Evolutionary conservation across 2,797 vertebrate genomes (phyloP).

Genomic region (Chlorospingus semifuscus): DNA sequence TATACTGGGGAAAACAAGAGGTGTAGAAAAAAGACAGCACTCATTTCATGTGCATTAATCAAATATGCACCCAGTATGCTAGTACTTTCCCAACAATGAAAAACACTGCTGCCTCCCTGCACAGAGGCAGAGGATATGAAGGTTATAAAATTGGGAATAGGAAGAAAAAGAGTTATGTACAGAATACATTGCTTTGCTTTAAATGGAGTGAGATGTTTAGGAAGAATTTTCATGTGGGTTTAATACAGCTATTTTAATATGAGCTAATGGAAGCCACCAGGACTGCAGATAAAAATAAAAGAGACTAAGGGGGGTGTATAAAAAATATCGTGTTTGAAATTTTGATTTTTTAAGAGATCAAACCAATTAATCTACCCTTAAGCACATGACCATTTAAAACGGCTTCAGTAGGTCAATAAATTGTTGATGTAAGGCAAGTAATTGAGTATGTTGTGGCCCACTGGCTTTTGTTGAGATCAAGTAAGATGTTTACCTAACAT

Average conservation of each 20-base stretch:
- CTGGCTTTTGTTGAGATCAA: not conserved
- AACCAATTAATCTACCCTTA: not conserved
- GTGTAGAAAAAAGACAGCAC: not conserved
- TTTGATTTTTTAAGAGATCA: not conserved
- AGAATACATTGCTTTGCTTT: not conserved
- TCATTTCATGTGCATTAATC: not conserved
- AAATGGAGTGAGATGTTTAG: not conserved
- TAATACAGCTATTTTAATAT: not conserved
- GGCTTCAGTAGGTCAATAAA: not conserved
- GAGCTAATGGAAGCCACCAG: not conserved
- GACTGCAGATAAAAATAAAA: not conserved
- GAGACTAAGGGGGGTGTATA: not conserved
- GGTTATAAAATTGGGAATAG: not conserved
- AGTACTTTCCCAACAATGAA: not conserved
- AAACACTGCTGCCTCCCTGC: not conserved
- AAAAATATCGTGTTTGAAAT: not conserved
- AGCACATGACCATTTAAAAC: not conserved
- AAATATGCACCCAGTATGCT: not conserved
- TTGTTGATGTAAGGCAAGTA: not conserved
- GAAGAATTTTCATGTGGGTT: not conserved
- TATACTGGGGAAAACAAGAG: not conserved
- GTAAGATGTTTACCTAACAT: not conserved
- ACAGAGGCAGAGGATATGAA: not conserved
- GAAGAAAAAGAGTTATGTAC: not conserved
- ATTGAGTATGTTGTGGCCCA: not conserved